Evolutionary conservation across 2,888 invertebrate genomes (phyloP), one percentile per base, ranked within the genome.

Genomic region (Tetheella fluctuosa): DNA sequence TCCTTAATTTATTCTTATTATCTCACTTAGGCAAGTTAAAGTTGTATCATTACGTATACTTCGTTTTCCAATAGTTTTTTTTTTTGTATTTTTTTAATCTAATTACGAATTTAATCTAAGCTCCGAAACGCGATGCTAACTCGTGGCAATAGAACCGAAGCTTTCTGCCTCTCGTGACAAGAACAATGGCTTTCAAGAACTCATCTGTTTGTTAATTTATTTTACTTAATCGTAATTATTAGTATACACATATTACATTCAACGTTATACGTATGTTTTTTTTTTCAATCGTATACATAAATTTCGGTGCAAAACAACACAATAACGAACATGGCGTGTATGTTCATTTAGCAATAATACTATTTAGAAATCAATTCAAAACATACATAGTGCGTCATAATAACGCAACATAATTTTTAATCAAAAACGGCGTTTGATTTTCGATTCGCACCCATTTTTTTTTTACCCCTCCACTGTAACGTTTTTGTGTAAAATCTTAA

Each of bases 21-120:
- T 92, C 91, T 92, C 91, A 93, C 92, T 92, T 92, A 92, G 92
- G 91, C 91, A 92, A 93, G 91, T 91, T 92, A 92, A 92, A 92
- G 90, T 91, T 91, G 91, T 90, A 82, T 90, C 85, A 87, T 92
- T 91, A 92, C 93, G 93, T 93, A 93, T 93, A 93, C 93, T 88
- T 92, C 91, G 91, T 91, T 91, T 91, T 91, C 89, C 81, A 90
- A 90, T 91, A 89, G 88, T 86, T 80, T 83, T 88, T 76, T 76
- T 77, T 75, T 71, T 7, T 20, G 2, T 79, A 77, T 87, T 81
- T 77, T 82, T 76, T 85, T 82, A 82, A 82, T 81, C 88, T 89
- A 90, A 89, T 86, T 88, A 87, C 80, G 80, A 85, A 86, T 76
- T 71, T 82, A 88, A 76, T 87, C 91, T 90, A 91, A 89, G 88